phyloP scores from a whole-genome alignment of 2,797 vertebrate species.

The Sciurus carolinensis region DNA sequence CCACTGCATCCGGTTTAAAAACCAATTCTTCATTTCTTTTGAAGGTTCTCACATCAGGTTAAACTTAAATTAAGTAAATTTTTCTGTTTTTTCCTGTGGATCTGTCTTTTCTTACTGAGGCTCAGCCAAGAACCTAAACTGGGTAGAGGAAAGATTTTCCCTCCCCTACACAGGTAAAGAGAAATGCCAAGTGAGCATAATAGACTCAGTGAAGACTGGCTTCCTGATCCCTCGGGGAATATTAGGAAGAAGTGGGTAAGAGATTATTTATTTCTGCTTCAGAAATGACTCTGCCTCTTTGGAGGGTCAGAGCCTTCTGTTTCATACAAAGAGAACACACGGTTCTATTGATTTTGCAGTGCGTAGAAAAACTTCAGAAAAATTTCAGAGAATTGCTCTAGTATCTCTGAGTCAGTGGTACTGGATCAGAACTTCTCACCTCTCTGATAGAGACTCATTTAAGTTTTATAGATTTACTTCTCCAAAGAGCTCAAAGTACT shows the following conservation, averaged over 20 bases:
- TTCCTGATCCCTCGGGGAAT: neutral
- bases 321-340: constrained; percentile 47
- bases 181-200: neutral
- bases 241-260: neutral
- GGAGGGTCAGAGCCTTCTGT: neutral
- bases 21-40: neutral
- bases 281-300: neutral
- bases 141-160: neutral
- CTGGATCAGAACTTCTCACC: neutral
- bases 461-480: constrained; percentile 51
- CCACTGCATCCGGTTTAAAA: too few relatives aligned
- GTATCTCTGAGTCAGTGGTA: neutral
- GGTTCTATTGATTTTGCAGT: neutral
- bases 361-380: constrained; percentile 50
- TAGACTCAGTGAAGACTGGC: neutral
- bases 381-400: constrained; percentile 24
- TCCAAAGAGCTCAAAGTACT: constrained; percentile 33
- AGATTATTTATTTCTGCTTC: constrained; percentile 50
- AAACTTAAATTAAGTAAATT: neutral
- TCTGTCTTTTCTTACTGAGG: neutral
- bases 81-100: neutral
- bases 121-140: neutral
- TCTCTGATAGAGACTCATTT: constrained; percentile 44
- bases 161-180: neutral
- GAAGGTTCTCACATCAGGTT: neutral